Base-by-base conservation (phyloP, 2,113 vertebrate species). In the Thunnus maccoyii region DNA sequence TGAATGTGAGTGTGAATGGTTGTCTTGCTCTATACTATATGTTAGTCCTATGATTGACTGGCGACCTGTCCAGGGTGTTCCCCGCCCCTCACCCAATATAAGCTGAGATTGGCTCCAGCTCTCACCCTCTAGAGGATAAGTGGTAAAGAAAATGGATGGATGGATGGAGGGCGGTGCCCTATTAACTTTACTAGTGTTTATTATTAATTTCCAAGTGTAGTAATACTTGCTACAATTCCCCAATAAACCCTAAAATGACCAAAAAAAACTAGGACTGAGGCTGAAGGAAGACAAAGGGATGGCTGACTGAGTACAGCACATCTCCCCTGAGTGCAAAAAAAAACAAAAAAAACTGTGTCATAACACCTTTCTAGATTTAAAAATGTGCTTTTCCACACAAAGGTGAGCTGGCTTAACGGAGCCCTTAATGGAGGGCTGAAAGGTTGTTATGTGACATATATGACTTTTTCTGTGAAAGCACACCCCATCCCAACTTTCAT, bases 361-460 rank as follows among this genome's bases (percentile, higher is more conserved):
- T 72, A 76, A 85, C 62, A 80, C 65, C 78, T 72, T 69, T 85
- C 73, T 72, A 56, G 67, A 54, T 80, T 81, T 64, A 68, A 71
- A 84, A 82, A 85, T 57, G 75, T 51, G 47, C 20, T 16, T 22
- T n/a, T 78, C 56, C 77, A 71, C 52, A 72, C 70, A 62, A 18
- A 75, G 72, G 67, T 73, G 70, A 70, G 58, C 76, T 51, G 10
- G 64, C 58, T 72, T 36, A 7, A 9, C 64, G 52, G 51, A 76
- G 57, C 47, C 5, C 1, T 36, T 6, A 36, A 36, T 36, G 32
- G 5, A 36, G 32, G 5, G 4, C 30, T 67, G 13, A 76, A 17
- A 48, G 62, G 32, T 10, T 32, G 18, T 6, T 46, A 20, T 22
- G 62, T 47, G 48, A 51, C 30, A 67, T 25, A 4, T 25, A 4